Base-by-base conservation (phyloP, 2,888 invertebrate species). In the Ormyrus thymus region DNA sequence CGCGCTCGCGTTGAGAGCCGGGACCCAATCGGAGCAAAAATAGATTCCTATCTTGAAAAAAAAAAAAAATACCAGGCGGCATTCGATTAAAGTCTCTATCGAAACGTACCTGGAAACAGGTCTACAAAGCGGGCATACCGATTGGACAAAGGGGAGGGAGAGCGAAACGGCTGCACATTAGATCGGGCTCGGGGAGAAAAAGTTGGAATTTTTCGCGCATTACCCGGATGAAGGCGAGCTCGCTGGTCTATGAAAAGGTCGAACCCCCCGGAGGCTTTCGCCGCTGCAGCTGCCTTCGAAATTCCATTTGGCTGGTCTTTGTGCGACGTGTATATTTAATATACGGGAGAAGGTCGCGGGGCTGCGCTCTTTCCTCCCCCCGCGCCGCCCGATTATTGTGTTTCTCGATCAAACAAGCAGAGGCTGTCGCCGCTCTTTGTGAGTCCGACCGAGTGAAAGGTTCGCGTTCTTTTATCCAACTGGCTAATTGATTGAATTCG, bases 251-350 rank as follows among this genome's bases (percentile, higher is more conserved):
- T 66, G 58, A 50, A 70, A 58, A 72, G 15, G 71, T 59, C 13
- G 7, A 51, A 53, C 46, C 62, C 9, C 29, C 29, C 29, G 45
- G 53, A 46, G 45, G 62, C 45, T 48, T 58, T 58, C 11, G 62
- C 48, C 7, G 29, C 8, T 55, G 13, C 45, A 11, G 55, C 43
- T 53, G 66, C 65, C 59, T 77, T 71, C 58, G 65, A 65, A 77
- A 77, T 77, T 71, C 71, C 71, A 65, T 77, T 71, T 71, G 65
- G 65, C 58, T 15, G 51, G 56, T 69, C 75, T 61, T 61, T 68
- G 50, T 48, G 55, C 55, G 8, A 10, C 51, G 7, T 15, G 58
- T 13, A 56, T 56, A 69, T 56, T 15, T 56, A 66, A 56, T 46
- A 29, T 29, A 43, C 50, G 29, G 10, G 29, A 55, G 48, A 64